Evolutionary conservation across 2,888 invertebrate genomes (phyloP), one percentile per base, ranked within the genome.

Genomic region (Eristalinus sepulchralis): DNA sequence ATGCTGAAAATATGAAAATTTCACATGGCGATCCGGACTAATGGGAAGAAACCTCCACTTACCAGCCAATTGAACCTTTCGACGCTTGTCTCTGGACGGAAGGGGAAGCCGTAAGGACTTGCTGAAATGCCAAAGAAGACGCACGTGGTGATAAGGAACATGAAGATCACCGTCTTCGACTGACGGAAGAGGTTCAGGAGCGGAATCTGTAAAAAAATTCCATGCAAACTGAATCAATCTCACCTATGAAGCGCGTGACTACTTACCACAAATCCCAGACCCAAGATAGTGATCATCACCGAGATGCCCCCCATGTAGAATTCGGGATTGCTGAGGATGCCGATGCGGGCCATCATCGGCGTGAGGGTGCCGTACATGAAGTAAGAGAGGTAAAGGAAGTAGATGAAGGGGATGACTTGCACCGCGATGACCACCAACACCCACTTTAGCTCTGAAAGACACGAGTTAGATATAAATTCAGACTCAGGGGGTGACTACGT

Each of bases 321-420:
- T 86, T 95, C 95, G 0, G 95, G 94, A 89, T 93, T 93, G 0
- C 91, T 88, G 24, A 90, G 90, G 1, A 93, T 90, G 1, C 94
- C 94, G 62, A 93, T 91, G 6, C 95, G 91, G 0, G 94, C 95
- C 91, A 94, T 93, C 88, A 95, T 94, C 0, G 95, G 95, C 17
- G 95, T 93, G 87, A 95, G 94, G 33, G 94, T 92, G 20, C 93
- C 91, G 67, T 93, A 93, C 55, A 94, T 91, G 36, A 92, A 92
- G 88, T 94, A 92, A 55, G 93, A 91, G 39, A 93, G 89, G 89
- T 94, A 95, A 0, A 93, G 89, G 22, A 92, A 92, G 70, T 93
- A 91, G 31, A 93, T 81, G 34, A 92, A 91, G 4, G 94, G 94
- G 39, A 94, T 36, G 0, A 93, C 73, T 88, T 93, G 90, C 89